phyloP scores from a whole-genome alignment of 2,797 vertebrate genomes.

The Adrianichthys oophorus region DNA sequence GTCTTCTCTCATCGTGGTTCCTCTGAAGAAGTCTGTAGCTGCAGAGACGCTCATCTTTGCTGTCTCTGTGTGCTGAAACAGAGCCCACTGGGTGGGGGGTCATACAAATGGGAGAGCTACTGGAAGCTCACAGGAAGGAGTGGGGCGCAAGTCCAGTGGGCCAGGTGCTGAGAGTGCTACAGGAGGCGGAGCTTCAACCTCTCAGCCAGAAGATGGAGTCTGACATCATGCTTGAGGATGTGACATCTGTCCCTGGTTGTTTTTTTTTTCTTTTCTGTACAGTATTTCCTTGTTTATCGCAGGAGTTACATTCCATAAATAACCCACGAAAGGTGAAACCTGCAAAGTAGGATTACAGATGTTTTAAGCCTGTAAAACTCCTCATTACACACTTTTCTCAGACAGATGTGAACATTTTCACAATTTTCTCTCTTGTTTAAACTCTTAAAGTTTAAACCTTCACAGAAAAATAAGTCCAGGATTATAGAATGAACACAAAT shows the following conservation, averaged over 20 bases:
- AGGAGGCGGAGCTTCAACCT: slow-evolving; percentile 87
- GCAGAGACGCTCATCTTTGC: no score
- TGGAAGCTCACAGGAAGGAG: slow-evolving; percentile 80
- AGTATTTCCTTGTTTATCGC: background rate
- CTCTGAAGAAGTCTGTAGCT: no score
- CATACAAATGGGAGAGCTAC: slow-evolving; percentile 76
- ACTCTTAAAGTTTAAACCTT: no score
- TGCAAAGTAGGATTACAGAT: no score
- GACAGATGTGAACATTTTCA: no score
- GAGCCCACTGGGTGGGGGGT: slow-evolving; percentile 84
- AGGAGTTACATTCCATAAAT: no score
- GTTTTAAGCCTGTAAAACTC: no score
- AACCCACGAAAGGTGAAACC: no score
- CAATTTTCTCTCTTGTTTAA: no score
- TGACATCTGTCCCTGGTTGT: slow-evolving; percentile 31
- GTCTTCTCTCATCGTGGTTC: background rate
- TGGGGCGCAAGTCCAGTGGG: slow-evolving; percentile 85
- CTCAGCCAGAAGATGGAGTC: slow-evolving; percentile 82
- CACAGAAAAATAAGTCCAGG: no score
- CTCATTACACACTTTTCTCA: no score
- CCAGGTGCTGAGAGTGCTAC: slow-evolving; percentile 83
- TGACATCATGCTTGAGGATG: slow-evolving; percentile 48
- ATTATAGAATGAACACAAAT: no score
- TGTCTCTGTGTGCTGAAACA: slow-evolving; percentile 39
- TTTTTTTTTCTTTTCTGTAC: background rate